Evolutionary conservation across 2,888 invertebrate genomes (phyloP).

Genomic region (Callyntrura guangdongensis): DNA sequence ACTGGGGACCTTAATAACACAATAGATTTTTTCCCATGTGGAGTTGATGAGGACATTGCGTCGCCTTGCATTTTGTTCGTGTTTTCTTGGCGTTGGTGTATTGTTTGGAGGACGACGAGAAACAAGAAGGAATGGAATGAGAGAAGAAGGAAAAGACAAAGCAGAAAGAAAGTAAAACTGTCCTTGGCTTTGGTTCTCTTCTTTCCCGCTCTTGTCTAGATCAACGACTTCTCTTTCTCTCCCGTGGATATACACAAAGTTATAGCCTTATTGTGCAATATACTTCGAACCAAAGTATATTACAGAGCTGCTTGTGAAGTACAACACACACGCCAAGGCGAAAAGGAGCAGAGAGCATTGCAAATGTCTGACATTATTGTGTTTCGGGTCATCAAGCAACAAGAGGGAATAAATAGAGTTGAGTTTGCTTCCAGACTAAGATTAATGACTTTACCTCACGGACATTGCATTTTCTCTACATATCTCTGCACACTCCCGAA

Average conservation of each 20-base stretch:
- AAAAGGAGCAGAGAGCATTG: slow-evolving; percentile 83
- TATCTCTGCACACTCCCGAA: no score
- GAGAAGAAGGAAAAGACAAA: slow-evolving; percentile 66
- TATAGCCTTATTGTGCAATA: no score
- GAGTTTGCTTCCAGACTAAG: slow-evolving; percentile 84
- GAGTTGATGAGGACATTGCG: slow-evolving; percentile 51
- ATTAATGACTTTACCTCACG: slow-evolving; percentile 83
- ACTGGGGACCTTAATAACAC: slow-evolving; percentile 62
- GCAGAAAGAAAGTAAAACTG: slow-evolving; percentile 66
- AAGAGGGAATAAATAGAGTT: slow-evolving; percentile 85
- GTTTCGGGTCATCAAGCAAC: slow-evolving; percentile 85
- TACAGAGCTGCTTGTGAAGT: no score
- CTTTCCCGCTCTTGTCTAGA: no score
- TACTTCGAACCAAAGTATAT: no score
- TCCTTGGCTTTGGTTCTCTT: slow-evolving; percentile 51
- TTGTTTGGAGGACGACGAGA: not conserved
- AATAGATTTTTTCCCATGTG: slow-evolving; percentile 35
- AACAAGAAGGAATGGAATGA: not conserved
- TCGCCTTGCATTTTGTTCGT: not conserved
- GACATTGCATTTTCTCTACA: slow-evolving; percentile 38
- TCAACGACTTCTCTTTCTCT: no score
- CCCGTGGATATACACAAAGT: not conserved
- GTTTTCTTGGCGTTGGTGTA: no score
- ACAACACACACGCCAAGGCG: slow-evolving; percentile 43
- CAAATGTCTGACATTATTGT: slow-evolving; percentile 85